Base-by-base conservation (phyloP, 2,888 invertebrate species). In the Agapetus fuscipes region DNA sequence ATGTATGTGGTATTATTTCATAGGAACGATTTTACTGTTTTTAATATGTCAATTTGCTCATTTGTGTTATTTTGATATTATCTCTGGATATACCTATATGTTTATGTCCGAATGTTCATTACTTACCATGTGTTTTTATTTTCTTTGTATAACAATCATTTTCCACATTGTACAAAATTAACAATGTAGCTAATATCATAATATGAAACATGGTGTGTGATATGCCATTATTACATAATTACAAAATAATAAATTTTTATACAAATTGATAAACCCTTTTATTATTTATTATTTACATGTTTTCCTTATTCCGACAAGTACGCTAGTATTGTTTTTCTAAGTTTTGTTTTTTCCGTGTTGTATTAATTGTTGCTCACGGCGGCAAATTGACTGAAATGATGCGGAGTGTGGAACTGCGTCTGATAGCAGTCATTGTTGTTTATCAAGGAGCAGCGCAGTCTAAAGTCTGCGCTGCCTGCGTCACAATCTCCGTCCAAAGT, bases 221-320 rank as follows among this genome's bases (percentile, higher is more conserved):
- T 39, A 28, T 37, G 32, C 34, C 41, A n/a, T n/a, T n/a, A n/a
- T n/a, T n/a, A n/a, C n/a, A n/a, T n/a, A n/a, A n/a, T 66, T 68
- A 66, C 67, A 69, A 66, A 67, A 66, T 31, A 70, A 69, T 68
- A 67, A 66, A 66, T 60, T 67, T 68, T 67, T 69, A 62, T 69
- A 67, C 61, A 65, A 64, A 43, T 14, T 3, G 5, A 11, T 30
- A 7, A 20, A 9, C 9, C 20, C 12, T 11, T 27, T 30, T 13
- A 34, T 6, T 34, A 37, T 30, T 30, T 26, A 30, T 24, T 17
- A 36, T 36, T 37, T 37, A 37, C 37, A 37, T 13, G 10, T n/a
- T n/a, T n/a, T n/a, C n/a, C n/a, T n/a, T n/a, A n/a, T n/a, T n/a
- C n/a, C n/a, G n/a, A n/a, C n/a, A n/a, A n/a, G n/a, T n/a, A n/a